phyloP scores from a whole-genome alignment of 53 echinoderm and acorn worm species.

The Actinopyga echinites region DNA sequence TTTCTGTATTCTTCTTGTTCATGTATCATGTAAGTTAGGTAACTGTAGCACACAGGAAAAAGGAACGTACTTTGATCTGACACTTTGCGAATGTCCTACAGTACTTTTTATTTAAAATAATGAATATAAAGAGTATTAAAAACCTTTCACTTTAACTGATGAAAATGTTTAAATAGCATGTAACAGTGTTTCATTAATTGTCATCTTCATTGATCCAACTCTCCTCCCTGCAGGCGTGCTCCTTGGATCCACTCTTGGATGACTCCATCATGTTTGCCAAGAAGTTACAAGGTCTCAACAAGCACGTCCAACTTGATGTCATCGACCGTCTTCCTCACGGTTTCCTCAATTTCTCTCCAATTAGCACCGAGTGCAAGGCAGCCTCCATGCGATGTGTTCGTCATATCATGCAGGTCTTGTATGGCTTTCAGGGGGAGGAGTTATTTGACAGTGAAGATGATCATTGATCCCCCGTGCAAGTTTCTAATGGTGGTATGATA shows the following conservation, averaged over 20 bases:
- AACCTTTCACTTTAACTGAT: too few relatives aligned
- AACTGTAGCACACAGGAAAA: too few relatives aligned
- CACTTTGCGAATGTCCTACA: too few relatives aligned
- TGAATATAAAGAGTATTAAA: too few relatives aligned
- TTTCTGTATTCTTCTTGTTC: too few relatives aligned
- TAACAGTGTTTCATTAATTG: too few relatives aligned
- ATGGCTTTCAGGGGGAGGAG: constrained; percentile 75
- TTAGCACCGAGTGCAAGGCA: constrained; percentile 85
- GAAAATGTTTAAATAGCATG: too few relatives aligned
- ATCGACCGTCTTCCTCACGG: constrained; percentile 92
- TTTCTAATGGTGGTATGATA: too few relatives aligned
- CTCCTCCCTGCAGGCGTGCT: constrained; percentile 62
- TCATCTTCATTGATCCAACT: neutral
- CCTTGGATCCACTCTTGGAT: constrained; percentile 87
- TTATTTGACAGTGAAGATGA: constrained; percentile 46
- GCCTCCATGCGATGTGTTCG: constrained; percentile 84
- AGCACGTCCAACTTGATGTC: constrained; percentile 83
- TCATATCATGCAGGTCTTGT: constrained; percentile 90
- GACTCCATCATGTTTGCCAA: constrained; percentile 94
- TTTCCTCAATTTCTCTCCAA: constrained; percentile 94
- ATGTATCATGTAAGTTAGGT: too few relatives aligned
- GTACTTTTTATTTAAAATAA: neutral
- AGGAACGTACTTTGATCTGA: too few relatives aligned
- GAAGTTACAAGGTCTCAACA: constrained; percentile 63
- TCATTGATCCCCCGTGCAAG: neutral